Base-by-base conservation (phyloP, 1,140 invertebrate genomes). In the Aphis gossypii region DNA sequence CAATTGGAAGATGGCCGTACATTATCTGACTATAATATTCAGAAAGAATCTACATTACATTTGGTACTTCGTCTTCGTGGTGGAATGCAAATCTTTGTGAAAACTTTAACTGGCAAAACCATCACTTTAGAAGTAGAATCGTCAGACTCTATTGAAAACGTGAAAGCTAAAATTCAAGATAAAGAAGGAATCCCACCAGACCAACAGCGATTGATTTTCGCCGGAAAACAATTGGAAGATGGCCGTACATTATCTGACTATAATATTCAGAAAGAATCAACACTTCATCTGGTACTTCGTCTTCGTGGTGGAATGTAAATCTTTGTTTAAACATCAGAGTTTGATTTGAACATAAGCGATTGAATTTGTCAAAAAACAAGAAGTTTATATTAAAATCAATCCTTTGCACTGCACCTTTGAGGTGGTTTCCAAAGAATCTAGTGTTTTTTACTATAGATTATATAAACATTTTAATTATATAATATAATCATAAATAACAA, bases 351-450 rank as follows among this genome's bases (percentile, higher is more conserved):
- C 95, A 97, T 94, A 96, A 97, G 95, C 94, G 96, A 97, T 95
- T 97, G 97, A 94, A 11, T n/a, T 68, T 68, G 4, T 11, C 11
- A 30, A 30, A 68, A 60, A 68, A 14, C 60, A 68, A 30, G 56
- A 60, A 60, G 2, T 0, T 25, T 9, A 21, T 60, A 60, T 25
- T 9, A 56, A 25, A 96, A 94, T 96, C 0, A 96, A 97, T 2
- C 95, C 97, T 14, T 98, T 93, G 96, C 97, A 35, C 95, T 97
- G 20, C 95, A 96, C 88, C 95, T 97, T 44, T 95, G 96, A 94
- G 97, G 97, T 93, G 95, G 94, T 93, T 87, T 97, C 97, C 0
- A 97, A 97, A 94, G 97, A 97, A 94, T 97, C 97, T 95, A 97
- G 11, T 51, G 48, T 51, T 51, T 9, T 68, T 9, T 89, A 54